phyloP scores from a whole-genome alignment of 1,140 invertebrate genomes.

The Agrilus planipennis region DNA sequence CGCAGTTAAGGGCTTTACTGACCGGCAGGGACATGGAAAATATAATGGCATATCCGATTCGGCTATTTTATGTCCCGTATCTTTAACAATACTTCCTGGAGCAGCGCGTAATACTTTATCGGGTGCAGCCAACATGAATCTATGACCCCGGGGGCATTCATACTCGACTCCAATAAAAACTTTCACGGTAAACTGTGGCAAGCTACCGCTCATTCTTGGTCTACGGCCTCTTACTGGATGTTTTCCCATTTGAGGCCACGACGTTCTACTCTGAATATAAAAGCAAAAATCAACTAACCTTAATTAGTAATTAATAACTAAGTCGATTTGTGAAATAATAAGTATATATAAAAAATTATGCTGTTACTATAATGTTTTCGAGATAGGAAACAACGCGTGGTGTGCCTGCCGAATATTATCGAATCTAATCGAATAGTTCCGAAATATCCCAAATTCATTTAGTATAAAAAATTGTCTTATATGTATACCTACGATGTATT shows the following conservation, averaged over 20 bases:
- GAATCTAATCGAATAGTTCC: too few species aligned
- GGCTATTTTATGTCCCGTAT: conserved; percentile 73
- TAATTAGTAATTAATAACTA: too few species aligned
- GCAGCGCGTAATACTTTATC: conserved; percentile 74
- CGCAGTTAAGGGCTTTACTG: conserved; percentile 54
- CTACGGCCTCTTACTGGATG: conserved; percentile 17
- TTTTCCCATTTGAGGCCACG: conserved; percentile 22
- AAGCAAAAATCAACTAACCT: too few species aligned
- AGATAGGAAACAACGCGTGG: too few species aligned
- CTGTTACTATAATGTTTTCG: too few species aligned
- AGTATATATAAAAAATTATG: too few species aligned
- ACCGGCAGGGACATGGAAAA: conserved; percentile 79
- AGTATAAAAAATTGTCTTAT: too few species aligned
- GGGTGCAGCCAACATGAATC: conserved; percentile 84
- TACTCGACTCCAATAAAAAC: conserved; percentile 96
- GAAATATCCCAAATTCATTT: too few species aligned
- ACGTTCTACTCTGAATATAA: conserved; percentile 13
- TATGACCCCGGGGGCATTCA: conserved; percentile 88
- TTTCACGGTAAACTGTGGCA: conserved; percentile 63
- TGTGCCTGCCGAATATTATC: too few species aligned
- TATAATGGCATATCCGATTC: conserved; percentile 85
- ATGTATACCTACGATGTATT: too few species aligned
- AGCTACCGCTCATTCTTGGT: conserved; percentile 29
- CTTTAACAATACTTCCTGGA: conserved; percentile 63
- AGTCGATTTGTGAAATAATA: too few species aligned